phyloP scores from a whole-genome alignment of 2,797 vertebrate species.

The Peromyscus aztecus region DNA sequence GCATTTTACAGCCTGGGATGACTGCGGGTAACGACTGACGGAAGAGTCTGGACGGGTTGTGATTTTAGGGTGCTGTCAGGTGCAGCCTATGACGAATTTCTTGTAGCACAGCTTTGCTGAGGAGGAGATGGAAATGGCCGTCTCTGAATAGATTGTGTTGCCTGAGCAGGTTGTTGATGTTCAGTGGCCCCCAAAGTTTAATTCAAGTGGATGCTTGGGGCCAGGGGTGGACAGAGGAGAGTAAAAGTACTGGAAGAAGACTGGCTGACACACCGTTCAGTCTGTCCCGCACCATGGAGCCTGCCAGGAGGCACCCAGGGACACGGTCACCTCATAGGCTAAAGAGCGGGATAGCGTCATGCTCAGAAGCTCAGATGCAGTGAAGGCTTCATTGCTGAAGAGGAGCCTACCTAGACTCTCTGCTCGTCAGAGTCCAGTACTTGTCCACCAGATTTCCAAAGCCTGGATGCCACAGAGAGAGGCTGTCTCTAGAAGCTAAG shows the following conservation, averaged over 20 bases:
- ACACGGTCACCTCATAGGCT: neutral
- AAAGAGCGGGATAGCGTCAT: neutral
- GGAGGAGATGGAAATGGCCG: neutral
- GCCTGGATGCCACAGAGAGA: neutral
- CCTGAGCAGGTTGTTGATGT: neutral
- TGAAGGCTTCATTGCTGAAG: neutral
- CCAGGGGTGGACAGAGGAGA: neutral
- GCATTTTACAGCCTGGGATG: slow-evolving; percentile 20
- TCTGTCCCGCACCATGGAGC: neutral
- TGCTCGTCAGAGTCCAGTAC: neutral
- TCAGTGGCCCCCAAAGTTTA: neutral
- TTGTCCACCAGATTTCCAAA: neutral
- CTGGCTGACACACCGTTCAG: neutral
- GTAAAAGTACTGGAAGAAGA: too few species aligned
- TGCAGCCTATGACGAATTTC: neutral
- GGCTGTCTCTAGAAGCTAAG: neutral
- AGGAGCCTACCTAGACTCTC: neutral
- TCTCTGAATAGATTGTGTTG: neutral
- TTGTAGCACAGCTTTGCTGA: neutral
- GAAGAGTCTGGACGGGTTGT: neutral
- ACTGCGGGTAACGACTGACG: neutral
- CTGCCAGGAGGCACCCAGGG: neutral
- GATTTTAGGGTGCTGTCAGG: neutral
- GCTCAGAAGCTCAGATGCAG: fast-evolving
- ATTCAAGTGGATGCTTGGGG: neutral